Evolutionary conservation across 1,140 invertebrate genomes (phyloP).

Genomic region (Magallana angulata): DNA sequence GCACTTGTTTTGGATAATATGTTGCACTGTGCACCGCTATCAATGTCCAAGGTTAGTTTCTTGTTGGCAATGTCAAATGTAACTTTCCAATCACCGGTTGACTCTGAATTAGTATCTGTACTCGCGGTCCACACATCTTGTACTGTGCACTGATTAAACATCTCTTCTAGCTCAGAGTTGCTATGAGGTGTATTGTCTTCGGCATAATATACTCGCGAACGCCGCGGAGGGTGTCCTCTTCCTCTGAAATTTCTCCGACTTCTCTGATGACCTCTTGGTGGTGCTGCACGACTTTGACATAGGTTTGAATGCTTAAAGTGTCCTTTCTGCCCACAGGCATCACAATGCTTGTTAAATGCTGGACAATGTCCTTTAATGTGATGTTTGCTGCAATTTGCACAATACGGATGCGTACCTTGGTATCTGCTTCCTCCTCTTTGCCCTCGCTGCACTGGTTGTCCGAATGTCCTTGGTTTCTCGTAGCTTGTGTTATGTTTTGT

Average conservation of each 20-base stretch:
- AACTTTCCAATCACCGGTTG: slow-evolving; percentile 31
- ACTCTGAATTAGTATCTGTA: not conserved
- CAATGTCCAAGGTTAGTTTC: slow-evolving; percentile 57
- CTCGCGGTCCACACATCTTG: not conserved
- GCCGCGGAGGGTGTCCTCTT: no score
- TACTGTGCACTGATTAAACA: slow-evolving; percentile 44
- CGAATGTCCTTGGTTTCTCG: no score
- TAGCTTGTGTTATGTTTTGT: not conserved
- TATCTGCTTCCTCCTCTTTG: not conserved
- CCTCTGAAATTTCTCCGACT: not conserved
- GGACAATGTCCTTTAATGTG: slow-evolving; percentile 43
- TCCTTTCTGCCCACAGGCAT: slow-evolving; percentile 30
- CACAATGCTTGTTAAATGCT: slow-evolving; percentile 43
- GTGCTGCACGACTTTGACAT: slow-evolving; percentile 3
- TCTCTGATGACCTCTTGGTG: not conserved
- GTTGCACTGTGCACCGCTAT: slow-evolving; percentile 50
- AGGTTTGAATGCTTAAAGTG: slow-evolving; percentile 50
- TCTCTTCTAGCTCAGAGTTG: not conserved
- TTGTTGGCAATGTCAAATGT: slow-evolving; percentile 1
- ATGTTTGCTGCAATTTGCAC: slow-evolving; percentile 49
- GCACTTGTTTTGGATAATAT: slow-evolving; percentile 33
- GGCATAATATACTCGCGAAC: not conserved
- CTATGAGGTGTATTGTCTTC: not conserved
- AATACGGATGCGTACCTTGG: slow-evolving; percentile 23
- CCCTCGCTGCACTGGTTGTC: no score